phyloP scores from a whole-genome alignment of 2,888 invertebrate genomes.

The Luffia ferchaultella region DNA sequence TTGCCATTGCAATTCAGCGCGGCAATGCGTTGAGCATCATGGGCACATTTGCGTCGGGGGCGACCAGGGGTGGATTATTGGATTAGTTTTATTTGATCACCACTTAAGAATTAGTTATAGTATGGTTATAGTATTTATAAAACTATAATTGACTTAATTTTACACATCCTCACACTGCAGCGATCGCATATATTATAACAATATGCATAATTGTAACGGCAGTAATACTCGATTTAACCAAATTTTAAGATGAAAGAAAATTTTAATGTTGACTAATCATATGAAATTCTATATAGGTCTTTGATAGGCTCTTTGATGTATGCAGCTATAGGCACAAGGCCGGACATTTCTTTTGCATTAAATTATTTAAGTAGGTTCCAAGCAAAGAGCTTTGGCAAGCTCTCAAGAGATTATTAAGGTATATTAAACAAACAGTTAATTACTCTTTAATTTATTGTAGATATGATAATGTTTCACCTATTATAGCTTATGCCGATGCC shows the following conservation, averaged over 20 bases:
- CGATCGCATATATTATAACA: no score
- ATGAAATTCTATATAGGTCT: slow-evolving; percentile 12
- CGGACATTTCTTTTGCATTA: slow-evolving; percentile 11
- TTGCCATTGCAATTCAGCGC: no score
- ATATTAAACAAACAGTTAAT: not conserved
- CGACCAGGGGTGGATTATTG: no score
- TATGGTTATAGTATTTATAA: no score
- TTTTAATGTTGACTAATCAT: not conserved
- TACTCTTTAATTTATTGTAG: not conserved
- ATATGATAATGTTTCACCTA: not conserved
- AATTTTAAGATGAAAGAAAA: not conserved
- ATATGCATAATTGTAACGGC: slow-evolving; percentile 13
- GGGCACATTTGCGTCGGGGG: no score
- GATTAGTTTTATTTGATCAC: no score
- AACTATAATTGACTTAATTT: no score
- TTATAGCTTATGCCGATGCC: not conserved
- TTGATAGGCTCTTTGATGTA: slow-evolving; percentile 16
- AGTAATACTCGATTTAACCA: slow-evolving; percentile 7
- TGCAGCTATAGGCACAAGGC: slow-evolving; percentile 11
- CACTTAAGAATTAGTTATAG: no score
- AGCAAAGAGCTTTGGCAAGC: not conserved
- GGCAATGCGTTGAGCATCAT: no score
- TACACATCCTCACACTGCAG: no score
- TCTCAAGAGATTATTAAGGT: not conserved
- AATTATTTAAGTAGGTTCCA: slow-evolving; percentile 10